These are phyloP conservation scores for Grammomys surdaster DNA, from an alignment of 2,113 vertebrate species.

Conservation along the genomic window DNA sequence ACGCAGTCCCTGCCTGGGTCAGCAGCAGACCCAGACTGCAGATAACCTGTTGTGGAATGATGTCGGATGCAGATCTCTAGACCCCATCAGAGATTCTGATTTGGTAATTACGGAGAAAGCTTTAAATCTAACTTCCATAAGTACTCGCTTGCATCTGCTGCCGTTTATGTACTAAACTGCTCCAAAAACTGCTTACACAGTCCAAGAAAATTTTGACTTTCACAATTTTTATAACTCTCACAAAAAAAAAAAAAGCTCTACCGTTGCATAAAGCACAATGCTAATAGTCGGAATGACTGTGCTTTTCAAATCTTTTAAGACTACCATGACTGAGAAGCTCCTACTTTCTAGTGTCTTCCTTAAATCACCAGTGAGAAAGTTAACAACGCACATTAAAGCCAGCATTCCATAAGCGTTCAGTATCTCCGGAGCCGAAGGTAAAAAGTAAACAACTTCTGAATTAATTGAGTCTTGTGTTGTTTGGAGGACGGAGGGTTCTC, in stretches of 20 bases:
- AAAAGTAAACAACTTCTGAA: constrained; percentile 78
- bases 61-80: neutral
- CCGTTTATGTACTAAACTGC: neutral
- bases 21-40: neutral
- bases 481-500: constrained; percentile 64
- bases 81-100: neutral
- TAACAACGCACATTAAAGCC: constrained; percentile 48
- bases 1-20: neutral
- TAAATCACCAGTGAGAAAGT: constrained; percentile 48
- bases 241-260: neutral
- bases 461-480: constrained; percentile 83
- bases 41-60: neutral
- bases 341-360: neutral
- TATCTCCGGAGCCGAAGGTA: constrained; percentile 64
- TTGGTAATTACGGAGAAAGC: neutral
- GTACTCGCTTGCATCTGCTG: neutral
- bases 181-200: neutral
- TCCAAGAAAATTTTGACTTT: neutral
- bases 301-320: constrained; percentile 30
- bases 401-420: constrained; percentile 29
- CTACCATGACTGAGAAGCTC: neutral
- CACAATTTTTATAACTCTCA: neutral
- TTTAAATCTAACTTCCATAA: neutral
- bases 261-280: neutral
- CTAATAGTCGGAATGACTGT: neutral